Percentiles rank a stretch among this genome's conserved stretches.
Evolutionary conservation across 2,888 invertebrate species (phyloP).

Genomic region (Hymenopus coronatus): DNA sequence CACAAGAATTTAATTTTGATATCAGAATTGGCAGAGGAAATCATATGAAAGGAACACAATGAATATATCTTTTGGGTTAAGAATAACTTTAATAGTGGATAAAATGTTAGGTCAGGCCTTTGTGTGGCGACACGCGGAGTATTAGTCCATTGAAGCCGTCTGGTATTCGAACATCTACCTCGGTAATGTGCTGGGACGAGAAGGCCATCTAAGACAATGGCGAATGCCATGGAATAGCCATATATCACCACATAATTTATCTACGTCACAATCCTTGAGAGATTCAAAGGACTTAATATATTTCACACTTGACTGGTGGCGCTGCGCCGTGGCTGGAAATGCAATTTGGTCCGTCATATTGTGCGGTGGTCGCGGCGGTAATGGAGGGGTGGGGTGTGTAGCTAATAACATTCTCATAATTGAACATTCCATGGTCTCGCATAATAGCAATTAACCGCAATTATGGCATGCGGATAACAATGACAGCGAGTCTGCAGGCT

Average conservation of each 20-base stretch:
- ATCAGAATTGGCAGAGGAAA: too few species aligned
- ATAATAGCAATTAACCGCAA: constrained; percentile 29
- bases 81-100: too few species aligned
- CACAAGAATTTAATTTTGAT: too few species aligned
- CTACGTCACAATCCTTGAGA: constrained; percentile 15
- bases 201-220: background rate
- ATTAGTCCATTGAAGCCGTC: too few species aligned
- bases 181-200: too few species aligned
- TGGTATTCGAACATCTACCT: too few species aligned
- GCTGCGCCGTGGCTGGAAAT: background rate
- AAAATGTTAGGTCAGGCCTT: too few species aligned
- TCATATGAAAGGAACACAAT: too few species aligned
- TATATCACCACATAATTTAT: background rate
- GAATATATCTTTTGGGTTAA: too few species aligned
- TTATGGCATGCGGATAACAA: constrained; percentile 29
- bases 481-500: constrained; percentile 15
- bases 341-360: constrained; percentile 21
- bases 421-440: constrained; percentile 27
- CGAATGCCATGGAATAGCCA: background rate
- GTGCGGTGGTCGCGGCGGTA: constrained; percentile 1
- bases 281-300: constrained; percentile 18
- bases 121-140: too few species aligned
- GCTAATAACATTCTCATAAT: constrained; percentile 26
- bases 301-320: constrained; percentile 16
- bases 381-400: background rate